Conservation (phyloP, 2,113 vertebrate species). For the Raja brachyura region DNA sequence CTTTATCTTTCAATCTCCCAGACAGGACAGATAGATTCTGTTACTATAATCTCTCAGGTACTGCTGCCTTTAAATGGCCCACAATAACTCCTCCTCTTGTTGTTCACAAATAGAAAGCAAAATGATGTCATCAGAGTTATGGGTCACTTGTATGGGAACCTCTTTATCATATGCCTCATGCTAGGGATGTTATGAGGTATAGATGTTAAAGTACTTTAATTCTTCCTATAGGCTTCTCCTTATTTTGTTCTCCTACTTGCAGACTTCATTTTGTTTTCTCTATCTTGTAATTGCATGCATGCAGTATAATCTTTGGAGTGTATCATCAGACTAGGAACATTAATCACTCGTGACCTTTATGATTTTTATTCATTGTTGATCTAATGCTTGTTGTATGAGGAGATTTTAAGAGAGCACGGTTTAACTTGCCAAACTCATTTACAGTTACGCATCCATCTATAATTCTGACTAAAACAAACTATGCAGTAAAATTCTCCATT, state of each 20-base stretch:
- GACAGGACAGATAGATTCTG: conserved; percentile 99
- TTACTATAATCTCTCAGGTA: conserved; percentile 99
- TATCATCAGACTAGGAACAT: not conserved
- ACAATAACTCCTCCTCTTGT: conserved; percentile 32
- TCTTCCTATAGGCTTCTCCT: conserved; percentile 33
- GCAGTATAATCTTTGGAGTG: not conserved
- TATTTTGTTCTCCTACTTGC: conserved; percentile 51
- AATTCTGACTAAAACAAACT: conserved; percentile 1
- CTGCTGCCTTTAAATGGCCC: conserved; percentile 76
- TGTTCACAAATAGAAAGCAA: conserved; percentile 71
- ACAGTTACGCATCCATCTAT: not conserved
- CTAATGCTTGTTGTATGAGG: not conserved
- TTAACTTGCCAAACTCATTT: not conserved
- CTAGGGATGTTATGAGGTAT: not conserved
- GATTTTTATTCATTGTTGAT: conserved; percentile 4
- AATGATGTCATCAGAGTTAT: conserved; percentile 74
- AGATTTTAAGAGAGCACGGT: not conserved
- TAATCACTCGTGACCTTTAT: not conserved
- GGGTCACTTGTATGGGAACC: conserved; percentile 39
- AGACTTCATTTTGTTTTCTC: conserved; percentile 83
- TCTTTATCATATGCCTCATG: not conserved
- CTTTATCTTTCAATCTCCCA: conserved; percentile 99
- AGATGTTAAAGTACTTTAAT: not conserved
- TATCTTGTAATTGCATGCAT: conserved; percentile 56
- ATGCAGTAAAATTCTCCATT: not conserved